phyloP scores from a whole-genome alignment of 2,113 vertebrate genomes.

The Leiothrix lutea region DNA sequence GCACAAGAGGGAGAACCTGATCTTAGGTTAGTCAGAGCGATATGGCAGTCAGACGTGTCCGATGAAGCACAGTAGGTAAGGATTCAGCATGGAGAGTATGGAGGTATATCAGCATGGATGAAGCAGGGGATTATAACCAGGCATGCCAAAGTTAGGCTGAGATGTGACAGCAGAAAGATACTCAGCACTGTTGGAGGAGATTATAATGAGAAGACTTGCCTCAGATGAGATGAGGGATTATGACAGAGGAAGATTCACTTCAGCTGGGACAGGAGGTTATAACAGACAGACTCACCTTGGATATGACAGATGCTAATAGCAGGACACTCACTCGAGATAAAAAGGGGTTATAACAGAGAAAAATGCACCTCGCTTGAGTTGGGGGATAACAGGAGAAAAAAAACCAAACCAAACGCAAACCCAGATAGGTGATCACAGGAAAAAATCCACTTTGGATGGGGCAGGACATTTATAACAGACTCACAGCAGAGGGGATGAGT shows the following conservation, averaged over 20 bases:
- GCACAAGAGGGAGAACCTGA: not conserved
- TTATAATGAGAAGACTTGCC: constrained; percentile 36
- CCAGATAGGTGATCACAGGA: not conserved
- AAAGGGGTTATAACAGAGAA: constrained; percentile 23
- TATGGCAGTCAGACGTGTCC: not conserved
- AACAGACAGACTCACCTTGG: constrained; percentile 49
- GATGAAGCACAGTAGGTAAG: not conserved
- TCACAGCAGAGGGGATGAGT: not conserved
- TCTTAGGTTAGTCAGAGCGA: not conserved
- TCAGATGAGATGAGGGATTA: constrained; percentile 39
- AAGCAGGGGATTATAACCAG: not conserved
- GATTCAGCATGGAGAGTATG: not conserved
- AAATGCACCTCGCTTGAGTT: constrained; percentile 21
- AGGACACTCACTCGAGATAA: not conserved
- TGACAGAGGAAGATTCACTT: constrained; percentile 52
- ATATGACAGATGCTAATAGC: constrained; percentile 57
- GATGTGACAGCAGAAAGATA: constrained; percentile 16
- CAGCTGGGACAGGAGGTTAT: constrained; percentile 39
- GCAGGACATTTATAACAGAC: not conserved
- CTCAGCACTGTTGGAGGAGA: constrained; percentile 30
- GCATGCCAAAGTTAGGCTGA: not conserved
- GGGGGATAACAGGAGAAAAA: not conserved
- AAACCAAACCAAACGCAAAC: not conserved
- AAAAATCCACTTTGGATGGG: not conserved
- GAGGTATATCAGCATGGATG: not conserved